Evolutionary conservation across 2,113 vertebrate species (phyloP).

Genomic region (Centrocercus urophasianus): DNA sequence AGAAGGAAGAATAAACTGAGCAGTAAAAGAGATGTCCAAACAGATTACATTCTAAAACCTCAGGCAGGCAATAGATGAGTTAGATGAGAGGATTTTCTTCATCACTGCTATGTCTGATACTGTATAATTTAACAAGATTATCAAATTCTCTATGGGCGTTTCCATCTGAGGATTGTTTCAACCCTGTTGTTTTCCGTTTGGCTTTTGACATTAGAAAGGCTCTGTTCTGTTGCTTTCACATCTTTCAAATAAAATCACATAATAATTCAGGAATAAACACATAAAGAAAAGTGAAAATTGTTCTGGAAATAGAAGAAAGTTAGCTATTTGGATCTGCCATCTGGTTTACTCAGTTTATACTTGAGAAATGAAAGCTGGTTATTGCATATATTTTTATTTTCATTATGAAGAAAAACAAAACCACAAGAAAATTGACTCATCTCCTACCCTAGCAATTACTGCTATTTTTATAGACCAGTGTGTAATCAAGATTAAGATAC

Average conservation of each 20-base stretch:
- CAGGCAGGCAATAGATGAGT: background rate
- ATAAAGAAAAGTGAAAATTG: background rate
- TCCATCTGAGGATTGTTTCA: background rate
- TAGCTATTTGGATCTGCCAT: background rate
- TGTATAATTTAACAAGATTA: background rate
- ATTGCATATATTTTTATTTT: background rate
- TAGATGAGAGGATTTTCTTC: background rate
- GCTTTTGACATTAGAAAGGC: background rate
- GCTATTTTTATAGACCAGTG: background rate
- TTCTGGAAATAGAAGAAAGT: background rate
- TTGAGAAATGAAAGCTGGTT: background rate
- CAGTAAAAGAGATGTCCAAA: background rate
- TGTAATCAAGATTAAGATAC: background rate
- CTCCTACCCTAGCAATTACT: background rate
- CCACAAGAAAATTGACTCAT: background rate
- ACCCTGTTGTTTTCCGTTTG: background rate
- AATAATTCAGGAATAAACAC: background rate
- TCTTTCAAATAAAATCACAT: background rate
- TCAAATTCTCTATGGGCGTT: background rate
- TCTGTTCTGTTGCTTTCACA: background rate
- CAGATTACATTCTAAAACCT: background rate
- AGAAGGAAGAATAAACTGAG: background rate
- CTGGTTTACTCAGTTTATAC: background rate
- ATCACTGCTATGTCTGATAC: background rate
- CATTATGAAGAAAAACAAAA: background rate